A percentile compares a stretch with the other conserved stretches of the same genome.
Evolutionary conservation across 2,888 invertebrate genomes (phyloP).

Genomic region (Nematopogon swammerdamellus): DNA sequence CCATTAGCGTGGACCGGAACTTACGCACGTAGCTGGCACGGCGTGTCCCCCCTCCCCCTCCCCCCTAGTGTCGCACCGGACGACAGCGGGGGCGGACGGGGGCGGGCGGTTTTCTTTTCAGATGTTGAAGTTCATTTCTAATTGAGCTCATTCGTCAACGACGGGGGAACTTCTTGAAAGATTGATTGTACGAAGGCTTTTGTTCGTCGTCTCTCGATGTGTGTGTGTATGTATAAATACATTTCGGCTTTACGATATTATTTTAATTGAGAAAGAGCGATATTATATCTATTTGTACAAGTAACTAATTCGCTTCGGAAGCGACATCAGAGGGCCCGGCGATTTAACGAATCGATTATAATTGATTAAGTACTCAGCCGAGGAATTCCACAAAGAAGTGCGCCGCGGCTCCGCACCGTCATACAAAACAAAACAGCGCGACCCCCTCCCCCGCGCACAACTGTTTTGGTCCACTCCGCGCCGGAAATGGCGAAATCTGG

Average conservation of each 20-base stretch:
- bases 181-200: background rate
- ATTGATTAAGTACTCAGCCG: slow-evolving; percentile 48
- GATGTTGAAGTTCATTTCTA: slow-evolving; percentile 20
- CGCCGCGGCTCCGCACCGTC: slow-evolving; percentile 30
- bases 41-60: slow-evolving; percentile 10
- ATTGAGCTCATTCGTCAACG: slow-evolving; percentile 24
- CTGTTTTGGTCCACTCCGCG: slow-evolving; percentile 37
- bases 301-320: too few relatives aligned
- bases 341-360: slow-evolving; percentile 53
- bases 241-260: too few relatives aligned
- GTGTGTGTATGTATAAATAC: too few relatives aligned
- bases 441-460: slow-evolving; percentile 19
- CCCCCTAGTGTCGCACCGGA: background rate
- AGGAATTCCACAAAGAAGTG: slow-evolving; percentile 44
- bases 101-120: slow-evolving; percentile 37
- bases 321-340: slow-evolving; percentile 5
- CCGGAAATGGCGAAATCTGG: slow-evolving; percentile 39
- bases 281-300: too few relatives aligned
- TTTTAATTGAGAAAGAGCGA: too few relatives aligned
- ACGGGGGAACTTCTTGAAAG: background rate
- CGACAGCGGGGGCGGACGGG: slow-evolving; percentile 20
- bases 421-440: slow-evolving; percentile 37
- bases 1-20: slow-evolving; percentile 28
- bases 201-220: too few relatives aligned
- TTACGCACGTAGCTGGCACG: slow-evolving; percentile 11